Percentiles rank a stretch among this genome's conserved stretches.
Conservation (phyloP, 2,113 vertebrate genomes). For the Sceloporus undulatus region DNA sequence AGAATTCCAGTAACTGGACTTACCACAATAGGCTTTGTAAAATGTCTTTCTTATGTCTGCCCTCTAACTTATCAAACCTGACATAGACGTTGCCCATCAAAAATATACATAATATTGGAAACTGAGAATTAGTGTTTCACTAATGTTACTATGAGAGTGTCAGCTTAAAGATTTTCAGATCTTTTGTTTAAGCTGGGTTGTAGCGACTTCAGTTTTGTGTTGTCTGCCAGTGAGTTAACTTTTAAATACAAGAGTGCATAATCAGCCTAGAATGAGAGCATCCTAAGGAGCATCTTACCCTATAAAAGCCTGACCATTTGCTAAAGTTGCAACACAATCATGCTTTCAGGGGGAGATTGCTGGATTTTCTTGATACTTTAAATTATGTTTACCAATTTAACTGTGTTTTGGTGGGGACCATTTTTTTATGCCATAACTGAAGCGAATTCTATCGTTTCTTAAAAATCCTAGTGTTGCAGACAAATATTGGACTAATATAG, state of each 20-base stretch:
- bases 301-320: not conserved
- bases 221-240: not conserved
- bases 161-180: no score
- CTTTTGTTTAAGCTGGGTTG: not conserved
- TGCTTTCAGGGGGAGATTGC: not conserved
- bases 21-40: not conserved
- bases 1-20: no score
- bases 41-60: not conserved
- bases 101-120: not conserved
- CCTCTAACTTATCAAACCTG: not conserved
- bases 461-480: not conserved
- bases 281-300: not conserved
- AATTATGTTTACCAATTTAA: not conserved
- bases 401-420: not conserved
- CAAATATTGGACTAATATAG: not conserved
- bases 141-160: not conserved
- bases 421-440: not conserved
- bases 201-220: not conserved
- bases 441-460: not conserved
- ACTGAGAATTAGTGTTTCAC: not conserved
- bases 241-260: conserved; percentile 11
- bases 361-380: not conserved
- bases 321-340: not conserved
- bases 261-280: not conserved
- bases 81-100: not conserved